These are phyloP conservation scores for Macropis europaea DNA, from an alignment of 2,888 invertebrate genomes.

Conservation along the genomic window DNA sequence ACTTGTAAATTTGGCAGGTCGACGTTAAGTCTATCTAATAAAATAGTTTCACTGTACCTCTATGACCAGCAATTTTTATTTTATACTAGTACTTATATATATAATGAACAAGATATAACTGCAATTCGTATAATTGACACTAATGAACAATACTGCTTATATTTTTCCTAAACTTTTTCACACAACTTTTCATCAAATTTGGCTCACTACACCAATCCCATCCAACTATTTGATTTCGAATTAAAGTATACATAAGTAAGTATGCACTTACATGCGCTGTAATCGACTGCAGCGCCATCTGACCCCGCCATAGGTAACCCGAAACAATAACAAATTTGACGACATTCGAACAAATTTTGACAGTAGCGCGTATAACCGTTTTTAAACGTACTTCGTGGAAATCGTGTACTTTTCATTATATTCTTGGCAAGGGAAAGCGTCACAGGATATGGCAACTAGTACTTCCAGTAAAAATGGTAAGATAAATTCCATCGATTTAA, in stretches of 20 bases:
- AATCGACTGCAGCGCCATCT: background rate
- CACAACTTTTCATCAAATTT: background rate
- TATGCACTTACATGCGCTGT: background rate
- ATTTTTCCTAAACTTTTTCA: background rate
- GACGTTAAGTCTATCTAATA: too few species aligned
- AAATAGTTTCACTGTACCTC: too few species aligned
- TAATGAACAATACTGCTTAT: too few species aligned
- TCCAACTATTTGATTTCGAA: constrained; percentile 9
- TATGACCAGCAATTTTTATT: too few species aligned
- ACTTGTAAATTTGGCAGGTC: too few species aligned
- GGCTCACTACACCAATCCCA: too few species aligned
- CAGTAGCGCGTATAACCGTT: background rate
- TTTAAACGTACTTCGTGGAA: background rate
- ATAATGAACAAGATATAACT: too few species aligned
- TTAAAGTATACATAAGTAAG: too few species aligned
- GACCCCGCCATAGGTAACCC: background rate
- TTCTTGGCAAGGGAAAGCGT: too few species aligned
- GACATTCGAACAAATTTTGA: background rate
- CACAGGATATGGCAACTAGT: constrained; percentile 1
- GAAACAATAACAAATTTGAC: background rate
- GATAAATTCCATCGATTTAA: background rate
- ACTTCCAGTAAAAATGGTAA: constrained; percentile 22
- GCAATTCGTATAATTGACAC: too few species aligned
- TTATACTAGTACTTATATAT: too few species aligned
- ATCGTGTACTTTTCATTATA: background rate